Evolutionary conservation across 64 coral and sea anemone genomes (phyloP).

Genomic region (Montipora capricornis): DNA sequence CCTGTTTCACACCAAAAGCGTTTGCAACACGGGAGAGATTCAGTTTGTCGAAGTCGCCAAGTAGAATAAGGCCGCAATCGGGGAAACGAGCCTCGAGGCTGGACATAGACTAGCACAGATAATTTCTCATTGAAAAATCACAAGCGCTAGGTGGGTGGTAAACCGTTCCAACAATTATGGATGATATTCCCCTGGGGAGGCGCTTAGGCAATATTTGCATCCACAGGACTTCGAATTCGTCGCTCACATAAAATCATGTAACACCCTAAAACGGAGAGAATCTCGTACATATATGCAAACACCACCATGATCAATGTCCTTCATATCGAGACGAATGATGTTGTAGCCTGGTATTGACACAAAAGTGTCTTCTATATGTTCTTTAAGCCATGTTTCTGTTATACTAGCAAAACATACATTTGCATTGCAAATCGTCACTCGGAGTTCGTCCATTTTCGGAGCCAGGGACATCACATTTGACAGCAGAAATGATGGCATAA

Average conservation of each 20-base stretch:
- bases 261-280: conserved; percentile 8
- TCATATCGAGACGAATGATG: conserved; percentile 69
- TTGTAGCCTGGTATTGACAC: conserved; percentile 69
- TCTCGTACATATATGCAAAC: conserved; percentile 62
- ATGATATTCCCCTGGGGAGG: conserved; percentile 53
- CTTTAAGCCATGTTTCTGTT: conserved; percentile 74
- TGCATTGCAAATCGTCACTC: background rate
- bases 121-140: too few species aligned
- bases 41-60: too few species aligned
- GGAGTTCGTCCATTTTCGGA: background rate
- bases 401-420: conserved; percentile 59
- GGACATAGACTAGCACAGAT: too few species aligned
- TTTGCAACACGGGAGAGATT: too few species aligned
- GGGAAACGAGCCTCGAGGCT: too few species aligned
- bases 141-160: too few species aligned
- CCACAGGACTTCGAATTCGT: background rate
- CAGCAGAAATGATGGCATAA: background rate
- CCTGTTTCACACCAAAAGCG: too few species aligned
- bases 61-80: too few species aligned
- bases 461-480: background rate
- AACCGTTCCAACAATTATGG: background rate
- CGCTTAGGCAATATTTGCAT: conserved; percentile 45
- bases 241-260: conserved; percentile 14
- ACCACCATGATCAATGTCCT: conserved; percentile 66
- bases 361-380: too few species aligned